Base-by-base conservation (phyloP, 2,888 invertebrate species). In the Aethes cnicana region DNA sequence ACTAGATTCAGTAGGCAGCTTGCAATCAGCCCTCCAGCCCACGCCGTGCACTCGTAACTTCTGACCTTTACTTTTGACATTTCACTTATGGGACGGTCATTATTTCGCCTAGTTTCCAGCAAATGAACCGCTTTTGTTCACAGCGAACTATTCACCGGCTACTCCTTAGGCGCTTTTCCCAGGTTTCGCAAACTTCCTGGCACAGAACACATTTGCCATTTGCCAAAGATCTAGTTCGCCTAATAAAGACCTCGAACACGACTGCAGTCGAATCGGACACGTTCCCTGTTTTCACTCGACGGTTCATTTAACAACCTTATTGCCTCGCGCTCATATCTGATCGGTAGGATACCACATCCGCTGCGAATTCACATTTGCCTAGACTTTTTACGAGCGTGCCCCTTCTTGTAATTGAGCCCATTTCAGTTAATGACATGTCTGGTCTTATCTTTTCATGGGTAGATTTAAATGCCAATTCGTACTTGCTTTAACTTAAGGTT, bases 61-160 rank as follows among this genome's bases (percentile, higher is more conserved):
- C 82, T 84, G 81, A 84, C 84, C 84, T 84, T 84, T 84, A 77
- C 79, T 73, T 82, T 74, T 84, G 82, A 83, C 84, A 84, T 87
- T 84, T 84, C 70, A 75, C 71, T 74, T 73, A 79, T 75, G 78
- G 70, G 70, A 69, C 74, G 75, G 75, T 80, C 81, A 82, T 83
- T 83, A 86, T 83, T 79, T 78, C 73, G 72, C 77, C 69, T 70
- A 77, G 77, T 75, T 80, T 78, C 75, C 65, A 80, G 74, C 74
- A 84, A 85, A 84, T 81, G 79, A 84, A 81, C 76, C 71, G 75
- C 83, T 81, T 84, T 86, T 86, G 84, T 86, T 81, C 77, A 64
- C 64, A 69, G 63, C 68, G 68, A 68, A 66, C 76, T 68, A 80
- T 84, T 82, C 78, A 78, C 70, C 66, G 52, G 57, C 66, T 64